A percentile compares a stretch with the other conserved stretches of the same genome.
These are phyloP conservation scores for Brachionus manjavacas DNA, from an alignment of 1,140 invertebrate species.

Conservation along the genomic window DNA sequence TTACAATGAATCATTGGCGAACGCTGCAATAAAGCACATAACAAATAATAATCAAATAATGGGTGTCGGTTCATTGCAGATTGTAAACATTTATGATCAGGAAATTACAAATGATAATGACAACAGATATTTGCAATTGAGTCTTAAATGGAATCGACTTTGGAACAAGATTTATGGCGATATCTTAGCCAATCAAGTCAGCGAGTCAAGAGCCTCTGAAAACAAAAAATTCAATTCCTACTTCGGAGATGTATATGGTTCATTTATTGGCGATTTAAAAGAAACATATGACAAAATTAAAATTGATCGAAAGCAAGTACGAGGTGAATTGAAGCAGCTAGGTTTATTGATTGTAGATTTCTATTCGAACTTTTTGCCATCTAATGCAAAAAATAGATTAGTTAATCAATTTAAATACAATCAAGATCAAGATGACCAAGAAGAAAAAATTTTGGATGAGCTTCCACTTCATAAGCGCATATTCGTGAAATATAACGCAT, in stretches of 20 bases:
- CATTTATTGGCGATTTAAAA: neutral
- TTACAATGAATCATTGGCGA: slow-evolving; percentile 7
- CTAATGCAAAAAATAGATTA: neutral
- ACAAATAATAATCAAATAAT: slow-evolving; percentile 2
- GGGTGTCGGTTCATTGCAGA: neutral
- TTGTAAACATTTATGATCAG: neutral
- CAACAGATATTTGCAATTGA: neutral
- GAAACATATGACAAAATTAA: neutral
- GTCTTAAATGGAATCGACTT: slow-evolving; percentile 25
- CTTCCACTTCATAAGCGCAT: neutral
- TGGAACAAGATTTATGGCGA: slow-evolving; percentile 16
- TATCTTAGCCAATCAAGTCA: neutral
- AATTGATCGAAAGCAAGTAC: neutral
- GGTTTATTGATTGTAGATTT: neutral
- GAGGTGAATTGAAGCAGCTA: neutral
- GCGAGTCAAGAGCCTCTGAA: neutral
- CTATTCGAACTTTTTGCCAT: neutral
- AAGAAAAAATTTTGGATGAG: neutral
- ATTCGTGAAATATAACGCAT: neutral
- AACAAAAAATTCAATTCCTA: slow-evolving; percentile 22
- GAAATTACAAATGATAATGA: neutral
- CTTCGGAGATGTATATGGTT: slow-evolving; percentile 20
- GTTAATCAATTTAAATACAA: neutral
- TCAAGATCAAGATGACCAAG: neutral
- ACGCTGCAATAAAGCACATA: neutral